Evolutionary conservation across 2,888 invertebrate genomes (phyloP).

Genomic region (Apodemia duryi): DNA sequence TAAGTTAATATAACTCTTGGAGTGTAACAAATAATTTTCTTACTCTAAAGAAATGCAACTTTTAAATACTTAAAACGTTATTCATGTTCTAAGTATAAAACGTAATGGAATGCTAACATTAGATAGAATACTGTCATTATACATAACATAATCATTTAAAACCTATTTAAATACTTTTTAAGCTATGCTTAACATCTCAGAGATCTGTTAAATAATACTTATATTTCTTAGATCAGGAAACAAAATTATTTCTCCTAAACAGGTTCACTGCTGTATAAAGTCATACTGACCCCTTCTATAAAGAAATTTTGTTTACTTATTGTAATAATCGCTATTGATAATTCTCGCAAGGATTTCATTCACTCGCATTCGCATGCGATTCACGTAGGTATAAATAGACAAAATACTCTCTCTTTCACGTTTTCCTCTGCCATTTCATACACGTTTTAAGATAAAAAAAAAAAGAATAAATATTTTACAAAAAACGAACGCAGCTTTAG

Average conservation of each 20-base stretch:
- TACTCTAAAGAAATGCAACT: background rate
- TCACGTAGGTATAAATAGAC: background rate
- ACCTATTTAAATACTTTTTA: background rate
- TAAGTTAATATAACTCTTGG: background rate
- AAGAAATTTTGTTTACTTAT: background rate
- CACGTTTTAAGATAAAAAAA: too few species aligned
- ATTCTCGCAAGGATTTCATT: background rate
- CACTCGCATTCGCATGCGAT: background rate
- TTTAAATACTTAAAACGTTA: background rate
- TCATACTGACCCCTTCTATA: background rate
- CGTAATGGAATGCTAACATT: constrained; percentile 3
- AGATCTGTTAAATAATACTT: constrained; percentile 9
- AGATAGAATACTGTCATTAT: background rate
- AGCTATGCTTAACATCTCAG: background rate
- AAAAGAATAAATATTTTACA: too few species aligned
- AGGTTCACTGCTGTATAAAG: background rate
- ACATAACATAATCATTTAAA: background rate
- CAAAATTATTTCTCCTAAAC: background rate
- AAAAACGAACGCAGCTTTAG: too few species aligned
- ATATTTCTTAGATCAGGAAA: background rate
- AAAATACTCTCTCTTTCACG: background rate
- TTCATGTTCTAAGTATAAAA: background rate
- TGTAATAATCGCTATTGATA: background rate
- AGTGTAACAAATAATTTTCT: too few species aligned
- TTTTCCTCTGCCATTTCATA: too few species aligned